A percentile compares a stretch with the other conserved stretches of the same genome.
phyloP scores from a whole-genome alignment of 30 jellyfish, hydroid and myxozoan genomes.

The Aurelia aurita complex sp. Pacific region DNA sequence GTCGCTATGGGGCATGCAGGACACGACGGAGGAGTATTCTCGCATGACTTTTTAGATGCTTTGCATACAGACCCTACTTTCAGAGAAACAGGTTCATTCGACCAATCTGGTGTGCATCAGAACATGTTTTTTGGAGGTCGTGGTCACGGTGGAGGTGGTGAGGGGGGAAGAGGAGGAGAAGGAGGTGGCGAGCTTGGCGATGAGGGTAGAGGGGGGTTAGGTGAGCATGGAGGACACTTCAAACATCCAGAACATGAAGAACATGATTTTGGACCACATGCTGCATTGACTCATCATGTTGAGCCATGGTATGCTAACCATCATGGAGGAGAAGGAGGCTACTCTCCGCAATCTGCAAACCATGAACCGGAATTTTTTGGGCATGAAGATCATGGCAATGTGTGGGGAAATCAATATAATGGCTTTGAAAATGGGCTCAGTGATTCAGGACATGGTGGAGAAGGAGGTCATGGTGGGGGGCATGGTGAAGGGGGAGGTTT shows the following conservation, averaged over 20 bases:
- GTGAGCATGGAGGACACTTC: constrained; percentile 45
- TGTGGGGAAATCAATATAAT: constrained; percentile 66
- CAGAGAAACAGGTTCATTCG: constrained; percentile 40
- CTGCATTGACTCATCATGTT: constrained; percentile 43
- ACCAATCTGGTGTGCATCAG: constrained; percentile 33
- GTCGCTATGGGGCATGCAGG: constrained; percentile 48
- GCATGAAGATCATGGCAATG: constrained; percentile 49
- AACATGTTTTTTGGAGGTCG: constrained; percentile 59
- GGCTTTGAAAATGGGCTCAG: constrained; percentile 51
- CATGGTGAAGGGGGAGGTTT: background rate
- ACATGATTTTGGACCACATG: constrained; percentile 63
- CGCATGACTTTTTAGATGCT: constrained; percentile 57
- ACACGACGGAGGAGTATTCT: constrained; percentile 30
- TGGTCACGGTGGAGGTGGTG: constrained; percentile 37
- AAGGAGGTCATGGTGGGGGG: constrained; percentile 18
- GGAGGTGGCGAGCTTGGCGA: too few species aligned
- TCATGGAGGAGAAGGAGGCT: background rate
- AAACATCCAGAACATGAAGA: constrained; percentile 34
- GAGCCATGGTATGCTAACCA: constrained; percentile 57
- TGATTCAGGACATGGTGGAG: constrained; percentile 23
- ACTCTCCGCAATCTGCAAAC: background rate
- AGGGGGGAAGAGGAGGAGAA: too few species aligned
- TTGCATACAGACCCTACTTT: constrained; percentile 44
- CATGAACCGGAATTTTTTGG: constrained; percentile 34
- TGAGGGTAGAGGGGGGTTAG: constrained; percentile 14